Evolutionary conservation across 2,113 vertebrate species (phyloP), one percentile per base, ranked within the genome.

Genomic region (Lepisosteus oculatus): DNA sequence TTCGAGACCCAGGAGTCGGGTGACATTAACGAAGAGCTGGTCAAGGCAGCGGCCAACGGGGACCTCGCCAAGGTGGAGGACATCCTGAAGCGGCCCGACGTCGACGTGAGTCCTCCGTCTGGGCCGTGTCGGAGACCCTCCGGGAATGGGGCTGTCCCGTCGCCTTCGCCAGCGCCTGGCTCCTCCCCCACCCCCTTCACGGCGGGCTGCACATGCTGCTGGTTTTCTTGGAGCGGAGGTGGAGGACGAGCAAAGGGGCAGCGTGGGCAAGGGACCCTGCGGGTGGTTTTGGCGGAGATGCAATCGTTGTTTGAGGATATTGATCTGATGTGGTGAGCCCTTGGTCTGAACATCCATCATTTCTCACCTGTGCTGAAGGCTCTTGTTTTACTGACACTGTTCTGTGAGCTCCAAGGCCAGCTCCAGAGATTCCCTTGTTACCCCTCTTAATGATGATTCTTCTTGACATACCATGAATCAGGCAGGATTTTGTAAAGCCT

Each of bases 1-100:
- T 99, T 99, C 85, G 97, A 99, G 94, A 99, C 97, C 0, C 97
- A 99, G 82, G 97, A 99, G 84, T 99, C 97, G 2, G 97, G 97
- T 67, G 97, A 99, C 84, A 96, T 99, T 78, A 99, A 99, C 70
- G 97, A 99, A 89, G 97, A 99, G 84, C 85, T 99, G 80, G 97
- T 99, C 81, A 99, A 99, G 87, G 97, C 97, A 65, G 97, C 97
- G 71, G 97, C 97, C 70, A 99, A 99, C 75, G 97, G 97, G 74
- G 97, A 99, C 56, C 92, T 98, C 81, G 95, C 96, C 71, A 99
- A 99, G 90, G 97, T 99, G 75, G 97, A 99, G 87, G 97, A 99
- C 84, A 93, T 99, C 79, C 88, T 99, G 2, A 97, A 96, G 87
- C 94, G 97, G 83, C 95, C 96, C 2, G 97, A 99, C 54, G 97